Conservation (phyloP, 2,888 invertebrate species). For the Drosophila dives region DNA sequence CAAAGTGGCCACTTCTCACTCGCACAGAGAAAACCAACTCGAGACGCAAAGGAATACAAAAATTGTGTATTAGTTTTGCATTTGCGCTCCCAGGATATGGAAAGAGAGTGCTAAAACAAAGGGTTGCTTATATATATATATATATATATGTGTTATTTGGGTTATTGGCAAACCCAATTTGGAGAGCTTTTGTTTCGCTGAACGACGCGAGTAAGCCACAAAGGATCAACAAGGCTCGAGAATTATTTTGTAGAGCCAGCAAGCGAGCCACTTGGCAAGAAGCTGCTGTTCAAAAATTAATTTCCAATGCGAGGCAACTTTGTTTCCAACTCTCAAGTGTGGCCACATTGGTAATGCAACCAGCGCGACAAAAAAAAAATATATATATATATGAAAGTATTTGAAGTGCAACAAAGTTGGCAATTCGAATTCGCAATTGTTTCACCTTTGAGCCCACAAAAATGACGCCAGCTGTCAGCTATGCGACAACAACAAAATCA, state of each 20-base stretch:
- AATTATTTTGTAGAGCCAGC: conserved; percentile 73
- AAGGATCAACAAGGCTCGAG: conserved; percentile 78
- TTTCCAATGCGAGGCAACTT: conserved; percentile 66
- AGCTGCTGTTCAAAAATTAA: conserved; percentile 56
- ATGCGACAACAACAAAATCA: conserved; percentile 66
- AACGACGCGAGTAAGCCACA: conserved; percentile 77
- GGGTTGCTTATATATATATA: conserved; percentile 51
- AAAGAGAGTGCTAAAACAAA: conserved; percentile 61
- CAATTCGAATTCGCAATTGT: conserved; percentile 11
- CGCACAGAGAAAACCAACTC: conserved; percentile 14
- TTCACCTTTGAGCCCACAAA: conserved; percentile 33
- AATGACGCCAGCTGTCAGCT: conserved; percentile 64
- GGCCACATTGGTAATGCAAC: conserved; percentile 42
- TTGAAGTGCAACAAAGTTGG: conserved; percentile 35
- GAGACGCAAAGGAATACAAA: conserved; percentile 19
- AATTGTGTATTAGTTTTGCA: conserved; percentile 54
- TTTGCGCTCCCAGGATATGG: conserved; percentile 70
- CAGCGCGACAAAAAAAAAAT: conserved; percentile 3
- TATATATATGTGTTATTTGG: not conserved
- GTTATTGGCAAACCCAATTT: conserved; percentile 75
- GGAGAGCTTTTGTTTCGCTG: conserved; percentile 76
- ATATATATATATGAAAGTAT: not conserved
- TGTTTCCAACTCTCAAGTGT: conserved; percentile 64
- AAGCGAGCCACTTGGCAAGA: conserved; percentile 52
- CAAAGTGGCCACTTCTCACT: conserved; percentile 73